Conservation (phyloP, 2,797 vertebrate genomes). For the Tadarida brasiliensis region DNA sequence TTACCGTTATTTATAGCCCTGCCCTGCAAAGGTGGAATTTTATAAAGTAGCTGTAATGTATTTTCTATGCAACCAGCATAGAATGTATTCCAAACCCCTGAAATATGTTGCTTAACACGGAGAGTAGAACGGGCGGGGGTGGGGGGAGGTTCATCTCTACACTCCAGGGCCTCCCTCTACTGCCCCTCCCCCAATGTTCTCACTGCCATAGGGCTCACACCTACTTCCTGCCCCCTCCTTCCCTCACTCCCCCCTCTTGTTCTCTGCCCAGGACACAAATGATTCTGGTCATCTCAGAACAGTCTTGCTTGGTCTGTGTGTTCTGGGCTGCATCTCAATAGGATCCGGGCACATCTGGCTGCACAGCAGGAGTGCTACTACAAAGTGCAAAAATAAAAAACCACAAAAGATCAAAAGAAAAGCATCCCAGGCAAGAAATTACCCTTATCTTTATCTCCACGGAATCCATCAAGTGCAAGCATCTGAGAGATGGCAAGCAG, state of each 20-base stretch:
- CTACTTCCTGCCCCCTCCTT: not conserved
- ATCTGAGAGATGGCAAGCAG: constrained; percentile 80
- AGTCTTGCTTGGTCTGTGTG: constrained; percentile 79
- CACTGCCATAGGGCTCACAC: constrained; percentile 53
- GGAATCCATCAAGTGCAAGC: constrained; percentile 83
- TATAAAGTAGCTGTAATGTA: constrained; percentile 64
- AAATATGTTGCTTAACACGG: constrained; percentile 52
- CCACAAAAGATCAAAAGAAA: constrained; percentile 85
- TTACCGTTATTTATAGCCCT: constrained; percentile 34
- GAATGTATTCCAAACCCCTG: not conserved
- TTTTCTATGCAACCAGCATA: constrained; percentile 70
- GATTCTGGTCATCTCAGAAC: constrained; percentile 76
- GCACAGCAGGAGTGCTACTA: constrained; percentile 86
- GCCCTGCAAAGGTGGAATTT: constrained; percentile 55
- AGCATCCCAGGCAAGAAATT: constrained; percentile 86
- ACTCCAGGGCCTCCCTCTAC: not conserved
- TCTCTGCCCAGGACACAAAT: constrained; percentile 69
- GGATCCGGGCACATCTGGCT: constrained; percentile 87
- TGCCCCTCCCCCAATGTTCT: not conserved
- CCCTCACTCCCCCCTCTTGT: constrained; percentile 4
- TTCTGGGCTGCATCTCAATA: constrained; percentile 85
- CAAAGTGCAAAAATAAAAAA: constrained; percentile 88
- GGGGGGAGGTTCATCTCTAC: not conserved
- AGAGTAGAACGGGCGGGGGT: not conserved
- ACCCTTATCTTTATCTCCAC: constrained; percentile 85